Evolutionary conservation across 2,888 invertebrate genomes (phyloP), one percentile per base, ranked within the genome.

Genomic region (Chloroclystis v-ata): DNA sequence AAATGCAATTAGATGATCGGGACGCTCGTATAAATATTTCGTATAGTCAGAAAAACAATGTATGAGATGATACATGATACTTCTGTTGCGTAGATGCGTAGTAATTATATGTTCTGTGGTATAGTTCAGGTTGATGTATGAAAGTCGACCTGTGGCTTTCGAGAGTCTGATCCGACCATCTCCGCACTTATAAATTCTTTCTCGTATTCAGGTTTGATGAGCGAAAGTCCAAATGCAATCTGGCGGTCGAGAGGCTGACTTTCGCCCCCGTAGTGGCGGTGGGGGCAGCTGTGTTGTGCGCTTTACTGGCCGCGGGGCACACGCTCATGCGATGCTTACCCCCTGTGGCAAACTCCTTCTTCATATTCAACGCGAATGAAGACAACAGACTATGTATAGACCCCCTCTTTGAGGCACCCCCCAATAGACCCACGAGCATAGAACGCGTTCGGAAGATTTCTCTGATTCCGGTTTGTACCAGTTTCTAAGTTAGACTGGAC

Each of bases 311-410:
- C 0, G 71, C 65, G 0, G 68, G 69, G 1, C 82, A 82, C 51
- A 51, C 76, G 0, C 60, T 85, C 10, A 33, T 72, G 25, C 69
- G 75, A 3, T 78, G 72, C 43, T 66, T 86, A 1, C 84, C 85
- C 0, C 73, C 78, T 0, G 46, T 65, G 3, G 73, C 79, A 0
- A 72, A 73, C 43, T 82, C 84, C 14, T 85, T 78, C 65, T 86
- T 84, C 59, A 79, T 85, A 33, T 86, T 84, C 61, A 84, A 84
- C 49, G 75, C 74, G 0, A 85, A 85, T 42, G 86, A 85, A 52
- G 86, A 85, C 60, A 86, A 86, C 57, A 63, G 86, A 11, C 69
- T 86, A 0, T 77, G 78, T 49, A 72, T 85, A 9, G 78, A 59
- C 52, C 63, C 65, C 0, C 43, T 72, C 1, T 69, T 68, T 47